Evolutionary conservation across 2,888 invertebrate species (phyloP).

Genomic region (Bombylius major): DNA sequence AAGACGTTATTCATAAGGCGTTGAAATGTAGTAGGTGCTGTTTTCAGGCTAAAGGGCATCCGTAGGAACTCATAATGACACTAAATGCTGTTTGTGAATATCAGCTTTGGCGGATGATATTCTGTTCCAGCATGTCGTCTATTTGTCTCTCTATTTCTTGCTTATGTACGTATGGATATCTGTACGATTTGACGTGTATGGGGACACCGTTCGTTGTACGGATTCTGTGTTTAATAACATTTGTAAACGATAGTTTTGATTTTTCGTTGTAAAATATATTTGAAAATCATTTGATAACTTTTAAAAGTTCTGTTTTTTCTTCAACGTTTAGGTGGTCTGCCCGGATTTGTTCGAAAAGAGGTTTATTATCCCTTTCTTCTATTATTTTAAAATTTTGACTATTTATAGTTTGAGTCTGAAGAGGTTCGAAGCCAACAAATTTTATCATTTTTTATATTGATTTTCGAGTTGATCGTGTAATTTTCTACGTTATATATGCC

Average conservation of each 20-base stretch:
- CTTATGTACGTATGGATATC: too few relatives aligned
- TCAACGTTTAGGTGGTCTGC: neutral
- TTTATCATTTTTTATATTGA: neutral
- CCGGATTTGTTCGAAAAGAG: neutral
- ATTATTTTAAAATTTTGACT: neutral
- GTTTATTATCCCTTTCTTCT: neutral
- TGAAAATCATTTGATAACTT: neutral
- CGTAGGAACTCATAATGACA: constrained; percentile 6
- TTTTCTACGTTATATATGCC: constrained; percentile 2
- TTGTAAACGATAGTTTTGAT: neutral
- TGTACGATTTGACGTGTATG: too few relatives aligned
- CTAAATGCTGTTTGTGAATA: constrained; percentile 12
- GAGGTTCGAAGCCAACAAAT: neutral
- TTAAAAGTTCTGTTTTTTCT: neutral
- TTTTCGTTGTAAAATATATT: neutral
- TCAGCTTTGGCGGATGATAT: neutral
- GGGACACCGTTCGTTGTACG: too few relatives aligned
- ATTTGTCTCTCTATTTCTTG: too few relatives aligned
- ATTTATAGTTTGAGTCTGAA: neutral
- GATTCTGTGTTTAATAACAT: constrained; percentile 1
- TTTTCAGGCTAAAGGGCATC: constrained; percentile 9
- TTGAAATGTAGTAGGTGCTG: constrained; percentile 14
- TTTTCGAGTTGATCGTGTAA: neutral
- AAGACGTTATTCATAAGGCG: constrained; percentile 17
- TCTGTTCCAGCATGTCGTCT: too few relatives aligned